These are phyloP conservation scores for Drosophila paramelanica DNA, from an alignment of 2,888 invertebrate genomes.

Conservation along the genomic window DNA sequence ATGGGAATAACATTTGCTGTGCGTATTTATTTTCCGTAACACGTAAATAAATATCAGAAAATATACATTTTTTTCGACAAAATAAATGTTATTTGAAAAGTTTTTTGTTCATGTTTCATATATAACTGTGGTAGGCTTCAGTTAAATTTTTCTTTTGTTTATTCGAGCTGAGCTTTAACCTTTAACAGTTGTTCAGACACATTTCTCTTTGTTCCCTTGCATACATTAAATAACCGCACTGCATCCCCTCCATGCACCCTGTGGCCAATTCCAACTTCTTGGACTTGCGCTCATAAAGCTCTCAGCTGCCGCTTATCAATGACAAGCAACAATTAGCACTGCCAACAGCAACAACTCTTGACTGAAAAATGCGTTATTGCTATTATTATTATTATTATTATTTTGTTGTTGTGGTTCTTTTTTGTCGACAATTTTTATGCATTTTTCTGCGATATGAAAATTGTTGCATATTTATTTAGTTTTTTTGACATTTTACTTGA, in stretches of 20 bases:
- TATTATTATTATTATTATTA: slow-evolving; percentile 33
- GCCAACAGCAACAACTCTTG: slow-evolving; percentile 34
- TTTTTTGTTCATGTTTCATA: too few relatives aligned
- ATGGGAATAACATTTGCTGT: too few relatives aligned
- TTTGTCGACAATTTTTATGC: background rate
- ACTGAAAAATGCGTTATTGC: slow-evolving; percentile 44
- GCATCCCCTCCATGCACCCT: too few relatives aligned
- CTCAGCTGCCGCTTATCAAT: slow-evolving; percentile 57
- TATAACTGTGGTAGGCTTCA: too few relatives aligned
- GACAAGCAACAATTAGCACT: slow-evolving; percentile 61
- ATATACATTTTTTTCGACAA: too few relatives aligned
- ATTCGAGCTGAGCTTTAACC: too few relatives aligned
- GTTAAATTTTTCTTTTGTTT: too few relatives aligned
- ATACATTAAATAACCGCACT: too few relatives aligned
- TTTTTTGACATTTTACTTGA: slow-evolving; percentile 70
- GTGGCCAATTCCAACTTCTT: background rate
- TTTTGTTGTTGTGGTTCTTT: slow-evolving; percentile 6
- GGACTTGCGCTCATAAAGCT: slow-evolving; percentile 21
- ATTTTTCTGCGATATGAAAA: slow-evolving; percentile 42
- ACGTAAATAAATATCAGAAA: too few relatives aligned
- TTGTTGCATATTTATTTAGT: slow-evolving; percentile 60
- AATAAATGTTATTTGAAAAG: too few relatives aligned
- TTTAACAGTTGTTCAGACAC: too few relatives aligned
- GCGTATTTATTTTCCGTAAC: too few relatives aligned
- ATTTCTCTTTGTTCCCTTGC: background rate